A percentile compares a stretch with the other conserved stretches of the same genome.
These are phyloP conservation scores for Pararge aegeria DNA, from an alignment of 1,140 invertebrate species.

Conservation along the genomic window DNA sequence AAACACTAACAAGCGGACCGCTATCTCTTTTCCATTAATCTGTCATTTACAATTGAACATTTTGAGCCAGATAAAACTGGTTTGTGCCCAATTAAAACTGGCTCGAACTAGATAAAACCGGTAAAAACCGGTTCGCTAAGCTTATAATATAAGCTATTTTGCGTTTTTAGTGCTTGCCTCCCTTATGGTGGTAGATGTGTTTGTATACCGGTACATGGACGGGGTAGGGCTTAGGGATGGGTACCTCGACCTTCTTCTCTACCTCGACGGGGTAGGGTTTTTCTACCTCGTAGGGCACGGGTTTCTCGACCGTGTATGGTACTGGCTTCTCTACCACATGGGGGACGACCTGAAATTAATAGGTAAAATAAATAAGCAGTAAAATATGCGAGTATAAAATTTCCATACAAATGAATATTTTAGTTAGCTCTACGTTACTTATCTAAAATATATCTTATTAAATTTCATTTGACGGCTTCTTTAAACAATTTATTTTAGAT, in stretches of 20 bases:
- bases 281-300: constrained; percentile 87
- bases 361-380: neutral
- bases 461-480: too few species aligned
- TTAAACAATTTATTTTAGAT: too few species aligned
- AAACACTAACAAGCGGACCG: neutral
- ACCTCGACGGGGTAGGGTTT: constrained; percentile 89
- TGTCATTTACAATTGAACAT: constrained; percentile 47
- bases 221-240: constrained; percentile 88
- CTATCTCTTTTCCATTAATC: neutral
- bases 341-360: constrained; percentile 71
- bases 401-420: too few species aligned
- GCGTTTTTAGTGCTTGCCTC: constrained; percentile 72
- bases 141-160: constrained; percentile 54
- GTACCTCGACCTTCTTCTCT: constrained; percentile 88
- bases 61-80: constrained; percentile 23
- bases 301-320: constrained; percentile 87
- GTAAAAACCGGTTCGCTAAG: constrained; percentile 25
- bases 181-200: constrained; percentile 87
- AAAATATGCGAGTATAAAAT: neutral
- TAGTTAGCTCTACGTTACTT: too few species aligned
- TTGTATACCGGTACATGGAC: constrained; percentile 91
- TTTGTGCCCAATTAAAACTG: constrained; percentile 23
- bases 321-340: constrained; percentile 86
- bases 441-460: too few species aligned
- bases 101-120: constrained; percentile 13